A percentile compares a stretch with the other conserved stretches of the same genome.
These are phyloP conservation scores for Timema podura DNA, from an alignment of 2,888 invertebrate species.

Conservation along the genomic window DNA sequence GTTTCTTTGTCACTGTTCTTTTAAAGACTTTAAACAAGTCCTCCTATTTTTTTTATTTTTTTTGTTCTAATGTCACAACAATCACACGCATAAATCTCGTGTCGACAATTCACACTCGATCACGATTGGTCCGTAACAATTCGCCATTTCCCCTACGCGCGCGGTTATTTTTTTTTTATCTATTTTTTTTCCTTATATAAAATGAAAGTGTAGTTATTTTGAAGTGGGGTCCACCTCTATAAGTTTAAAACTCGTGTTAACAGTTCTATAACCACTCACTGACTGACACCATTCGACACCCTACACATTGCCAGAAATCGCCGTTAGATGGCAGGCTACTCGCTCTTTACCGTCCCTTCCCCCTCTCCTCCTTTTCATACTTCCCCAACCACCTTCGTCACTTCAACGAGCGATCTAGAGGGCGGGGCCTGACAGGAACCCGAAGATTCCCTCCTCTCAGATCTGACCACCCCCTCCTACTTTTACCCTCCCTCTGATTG, in stretches of 20 bases:
- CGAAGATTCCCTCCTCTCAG: not conserved
- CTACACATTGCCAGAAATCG: constrained; percentile 23
- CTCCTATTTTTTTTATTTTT: no score
- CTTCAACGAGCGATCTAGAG: not conserved
- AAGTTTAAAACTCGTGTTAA: constrained; percentile 19
- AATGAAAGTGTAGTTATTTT: no score
- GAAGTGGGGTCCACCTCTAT: not conserved
- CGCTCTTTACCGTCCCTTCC: constrained; percentile 12
- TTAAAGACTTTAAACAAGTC: no score
- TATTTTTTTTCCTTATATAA: no score
- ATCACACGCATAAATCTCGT: no score
- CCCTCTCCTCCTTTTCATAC: not conserved
- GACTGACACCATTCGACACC: constrained; percentile 21
- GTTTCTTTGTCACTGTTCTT: no score
- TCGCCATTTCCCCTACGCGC: not conserved
- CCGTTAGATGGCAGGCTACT: constrained; percentile 27
- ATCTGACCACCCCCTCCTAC: no score
- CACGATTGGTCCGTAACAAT: not conserved
- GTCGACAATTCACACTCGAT: no score
- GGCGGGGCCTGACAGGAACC: constrained; percentile 11
- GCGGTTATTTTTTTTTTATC: not conserved
- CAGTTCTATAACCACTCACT: constrained; percentile 17
- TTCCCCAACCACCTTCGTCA: no score
- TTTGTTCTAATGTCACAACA: no score
- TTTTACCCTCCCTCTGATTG: no score